Conservation (phyloP, 2,888 invertebrate species). For the Rhagophthalmus giganteus region DNA sequence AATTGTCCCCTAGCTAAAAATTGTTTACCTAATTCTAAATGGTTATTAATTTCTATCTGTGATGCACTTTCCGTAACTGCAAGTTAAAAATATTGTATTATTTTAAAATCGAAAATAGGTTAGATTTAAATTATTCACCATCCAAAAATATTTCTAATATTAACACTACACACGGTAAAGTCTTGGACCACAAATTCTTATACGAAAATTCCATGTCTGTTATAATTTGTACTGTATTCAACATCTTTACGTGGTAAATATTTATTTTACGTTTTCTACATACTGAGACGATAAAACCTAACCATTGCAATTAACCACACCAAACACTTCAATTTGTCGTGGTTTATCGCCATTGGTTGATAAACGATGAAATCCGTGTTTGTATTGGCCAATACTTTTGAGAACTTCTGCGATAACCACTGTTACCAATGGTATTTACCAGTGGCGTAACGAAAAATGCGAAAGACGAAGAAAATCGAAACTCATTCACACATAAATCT, state of each 20-base stretch:
- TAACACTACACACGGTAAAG: constrained; percentile 69
- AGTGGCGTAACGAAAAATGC: too few relatives aligned
- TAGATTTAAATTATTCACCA: constrained; percentile 57
- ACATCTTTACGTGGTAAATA: constrained; percentile 19
- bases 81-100: constrained; percentile 37
- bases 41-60: constrained; percentile 83
- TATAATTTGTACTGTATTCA: constrained; percentile 53
- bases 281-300: background rate
- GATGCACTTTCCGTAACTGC: constrained; percentile 72
- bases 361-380: too few relatives aligned
- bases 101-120: constrained; percentile 31
- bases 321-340: constrained; percentile 5
- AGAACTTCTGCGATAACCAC: too few relatives aligned
- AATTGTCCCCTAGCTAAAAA: constrained; percentile 91
- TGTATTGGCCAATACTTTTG: background rate
- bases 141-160: constrained; percentile 70
- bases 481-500: too few relatives aligned
- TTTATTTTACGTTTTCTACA: background rate
- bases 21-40: constrained; percentile 91
- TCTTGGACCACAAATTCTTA: constrained; percentile 60
- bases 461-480: too few relatives aligned
- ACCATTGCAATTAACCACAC: background rate
- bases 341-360: constrained; percentile 6
- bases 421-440: too few relatives aligned
- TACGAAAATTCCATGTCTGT: constrained; percentile 60